Base-by-base conservation (phyloP, 1,140 invertebrate species). In the Colletes gigas region DNA sequence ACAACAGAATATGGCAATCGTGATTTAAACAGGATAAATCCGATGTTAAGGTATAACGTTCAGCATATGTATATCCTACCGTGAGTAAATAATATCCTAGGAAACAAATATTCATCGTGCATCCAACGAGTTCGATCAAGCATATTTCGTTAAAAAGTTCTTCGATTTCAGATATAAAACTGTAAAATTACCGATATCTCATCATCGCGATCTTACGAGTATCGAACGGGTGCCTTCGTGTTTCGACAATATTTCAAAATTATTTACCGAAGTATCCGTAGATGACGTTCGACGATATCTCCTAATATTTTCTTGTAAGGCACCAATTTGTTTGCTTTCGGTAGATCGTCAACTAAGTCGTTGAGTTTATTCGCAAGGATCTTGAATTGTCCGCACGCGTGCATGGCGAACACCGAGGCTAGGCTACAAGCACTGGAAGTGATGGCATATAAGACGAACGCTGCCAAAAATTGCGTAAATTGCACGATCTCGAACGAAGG, bases 61-160 rank as follows among this genome's bases (percentile, higher is more conserved):
- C 7, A 19, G 39, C 17, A n/a, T 19, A 41, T 50, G 4, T 39
- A 70, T 4, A 50, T 3, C 8, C 30, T 87, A 90, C 91, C 88
- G 78, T 88, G n/a, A 92, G 85, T 19, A 89, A 85, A 76, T 89
- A 90, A 78, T 91, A 91, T 74, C 86, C 89, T 8, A 91, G 69
- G 19, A 91, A 89, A 59, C 91, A 92, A 75, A 91, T 92, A 14
- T 90, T 91, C 66, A 92, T 50, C 1, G 90, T 91, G 66, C 90
- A 91, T 5, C 91, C 91, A 0, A 92, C 52, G 21, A 91, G 77
- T 81, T 92, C 91, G 7, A 92, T 87, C 41, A 92, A 78, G 60
- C 88, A 90, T 63, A 92, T 86, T 54, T 89, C 88, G 39, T 91
- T 91, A 9, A 92, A 81, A 39, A 91, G 78, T 3, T 79, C 55